phyloP scores from a whole-genome alignment of 2,888 invertebrate species.

The Azorinus chamasolen region DNA sequence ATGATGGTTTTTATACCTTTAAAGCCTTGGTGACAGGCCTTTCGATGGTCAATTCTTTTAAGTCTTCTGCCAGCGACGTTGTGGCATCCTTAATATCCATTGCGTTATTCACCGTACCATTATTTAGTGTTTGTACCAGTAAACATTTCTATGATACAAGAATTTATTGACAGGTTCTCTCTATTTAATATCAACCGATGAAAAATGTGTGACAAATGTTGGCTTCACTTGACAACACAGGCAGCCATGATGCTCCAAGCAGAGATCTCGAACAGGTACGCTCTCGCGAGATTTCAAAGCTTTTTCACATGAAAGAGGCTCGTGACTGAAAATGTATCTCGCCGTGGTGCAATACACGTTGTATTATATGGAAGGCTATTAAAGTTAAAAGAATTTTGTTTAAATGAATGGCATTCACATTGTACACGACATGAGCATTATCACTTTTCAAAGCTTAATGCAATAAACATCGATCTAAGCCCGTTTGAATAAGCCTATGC shows the following conservation, averaged over 20 bases:
- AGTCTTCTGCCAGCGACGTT: conserved; percentile 77
- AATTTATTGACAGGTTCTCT: conserved; percentile 23
- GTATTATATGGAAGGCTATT: too few relatives aligned
- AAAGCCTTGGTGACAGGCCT: conserved; percentile 72
- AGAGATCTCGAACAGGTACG: conserved; percentile 59
- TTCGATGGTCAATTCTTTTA: conserved; percentile 75
- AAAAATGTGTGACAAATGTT: conserved; percentile 59
- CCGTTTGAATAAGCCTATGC: too few relatives aligned
- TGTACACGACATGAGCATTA: too few relatives aligned
- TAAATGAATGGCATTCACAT: too few relatives aligned
- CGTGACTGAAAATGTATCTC: too few relatives aligned
- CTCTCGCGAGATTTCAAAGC: conserved; percentile 49
- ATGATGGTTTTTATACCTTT: conserved; percentile 63
- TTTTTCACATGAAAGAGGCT: too few relatives aligned
- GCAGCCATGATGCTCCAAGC: conserved; percentile 73
- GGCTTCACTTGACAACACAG: conserved; percentile 81
- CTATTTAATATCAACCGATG: conserved; percentile 8
- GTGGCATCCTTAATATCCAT: conserved; percentile 72
- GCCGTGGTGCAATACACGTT: too few relatives aligned
- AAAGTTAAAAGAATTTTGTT: too few relatives aligned
- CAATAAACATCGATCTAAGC: too few relatives aligned
- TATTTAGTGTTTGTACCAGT: conserved; percentile 27
- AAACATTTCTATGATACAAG: conserved; percentile 11
- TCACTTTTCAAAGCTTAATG: too few relatives aligned
- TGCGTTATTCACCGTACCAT: conserved; percentile 53